Evolutionary conservation across 2,888 invertebrate genomes (phyloP).

Genomic region (Rotaria magnacalcarata): DNA sequence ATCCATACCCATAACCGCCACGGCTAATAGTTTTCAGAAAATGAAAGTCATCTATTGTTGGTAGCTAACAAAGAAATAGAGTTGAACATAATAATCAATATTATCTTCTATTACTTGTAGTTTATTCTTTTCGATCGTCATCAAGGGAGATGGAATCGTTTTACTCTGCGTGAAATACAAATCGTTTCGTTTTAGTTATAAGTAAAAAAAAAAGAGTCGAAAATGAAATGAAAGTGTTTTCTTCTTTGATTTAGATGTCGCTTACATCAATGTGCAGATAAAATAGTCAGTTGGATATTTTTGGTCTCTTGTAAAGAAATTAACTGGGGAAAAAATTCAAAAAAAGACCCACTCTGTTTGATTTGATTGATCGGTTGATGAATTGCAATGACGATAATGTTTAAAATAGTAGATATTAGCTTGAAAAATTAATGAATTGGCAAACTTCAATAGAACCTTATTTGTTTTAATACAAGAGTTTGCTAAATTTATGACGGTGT

Average conservation of each 20-base stretch:
- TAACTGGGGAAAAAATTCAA: too few relatives aligned
- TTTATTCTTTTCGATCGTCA: neutral
- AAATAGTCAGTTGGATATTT: too few relatives aligned
- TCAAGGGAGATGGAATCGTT: neutral
- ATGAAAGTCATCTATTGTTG: conserved; percentile 11
- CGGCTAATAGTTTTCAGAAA: conserved; percentile 18
- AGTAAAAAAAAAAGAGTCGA: neutral
- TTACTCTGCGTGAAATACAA: neutral
- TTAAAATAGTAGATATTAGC: too few relatives aligned
- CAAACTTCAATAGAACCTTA: too few relatives aligned
- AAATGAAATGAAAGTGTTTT: neutral
- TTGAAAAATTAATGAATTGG: too few relatives aligned
- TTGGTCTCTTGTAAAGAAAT: too few relatives aligned
- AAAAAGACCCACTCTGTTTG: too few relatives aligned
- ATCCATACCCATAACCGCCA: conserved; percentile 1
- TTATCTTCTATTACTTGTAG: neutral
- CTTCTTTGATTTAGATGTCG: conserved; percentile 1
- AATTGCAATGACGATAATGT: too few relatives aligned
- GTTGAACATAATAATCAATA: neutral
- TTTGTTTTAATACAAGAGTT: too few relatives aligned
- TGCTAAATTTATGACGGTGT: too few relatives aligned
- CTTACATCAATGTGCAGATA: neutral
- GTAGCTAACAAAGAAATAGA: neutral
- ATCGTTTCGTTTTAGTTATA: neutral
- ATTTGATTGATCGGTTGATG: too few relatives aligned